Conservation (phyloP, 2,113 vertebrate genomes). For the Neogobius melanostomus region DNA sequence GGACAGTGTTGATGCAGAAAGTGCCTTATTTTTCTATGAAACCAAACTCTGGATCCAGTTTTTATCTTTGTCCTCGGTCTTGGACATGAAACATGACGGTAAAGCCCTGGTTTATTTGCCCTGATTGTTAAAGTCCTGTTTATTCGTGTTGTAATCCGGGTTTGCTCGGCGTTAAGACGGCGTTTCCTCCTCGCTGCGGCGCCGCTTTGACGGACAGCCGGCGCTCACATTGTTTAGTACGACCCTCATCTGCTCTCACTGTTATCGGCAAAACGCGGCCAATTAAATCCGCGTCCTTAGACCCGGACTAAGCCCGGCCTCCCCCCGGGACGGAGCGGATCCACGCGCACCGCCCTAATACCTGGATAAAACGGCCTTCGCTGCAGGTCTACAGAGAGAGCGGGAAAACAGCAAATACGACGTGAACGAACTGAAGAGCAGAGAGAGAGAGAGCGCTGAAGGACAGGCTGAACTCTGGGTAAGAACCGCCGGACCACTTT, state of each 20-base stretch:
- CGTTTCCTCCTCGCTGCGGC: not conserved
- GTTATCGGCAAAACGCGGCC: slow-evolving; percentile 4
- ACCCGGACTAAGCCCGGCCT: slow-evolving; percentile 4
- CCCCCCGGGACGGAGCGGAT: not conserved
- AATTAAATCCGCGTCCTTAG: not conserved
- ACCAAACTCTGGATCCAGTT: too few relatives aligned
- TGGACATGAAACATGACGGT: too few relatives aligned
- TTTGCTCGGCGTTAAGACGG: not conserved
- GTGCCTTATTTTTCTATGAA: too few relatives aligned
- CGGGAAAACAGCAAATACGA: not conserved
- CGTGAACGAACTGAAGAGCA: not conserved
- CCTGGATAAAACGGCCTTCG: slow-evolving; percentile 8
- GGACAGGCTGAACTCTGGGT: not conserved
- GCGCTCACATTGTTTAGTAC: not conserved
- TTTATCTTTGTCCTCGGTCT: too few relatives aligned
- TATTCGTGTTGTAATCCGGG: not conserved
- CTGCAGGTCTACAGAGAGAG: not conserved
- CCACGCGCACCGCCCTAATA: slow-evolving; percentile 5
- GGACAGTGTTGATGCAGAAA: too few relatives aligned
- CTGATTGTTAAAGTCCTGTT: not conserved
- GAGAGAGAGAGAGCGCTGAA: not conserved
- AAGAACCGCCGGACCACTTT: too few relatives aligned
- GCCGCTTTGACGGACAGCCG: not conserved
- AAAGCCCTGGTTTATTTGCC: not conserved
- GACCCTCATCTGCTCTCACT: not conserved